Conservation (phyloP, 2,797 vertebrate genomes). For the Perodicticus potto region DNA sequence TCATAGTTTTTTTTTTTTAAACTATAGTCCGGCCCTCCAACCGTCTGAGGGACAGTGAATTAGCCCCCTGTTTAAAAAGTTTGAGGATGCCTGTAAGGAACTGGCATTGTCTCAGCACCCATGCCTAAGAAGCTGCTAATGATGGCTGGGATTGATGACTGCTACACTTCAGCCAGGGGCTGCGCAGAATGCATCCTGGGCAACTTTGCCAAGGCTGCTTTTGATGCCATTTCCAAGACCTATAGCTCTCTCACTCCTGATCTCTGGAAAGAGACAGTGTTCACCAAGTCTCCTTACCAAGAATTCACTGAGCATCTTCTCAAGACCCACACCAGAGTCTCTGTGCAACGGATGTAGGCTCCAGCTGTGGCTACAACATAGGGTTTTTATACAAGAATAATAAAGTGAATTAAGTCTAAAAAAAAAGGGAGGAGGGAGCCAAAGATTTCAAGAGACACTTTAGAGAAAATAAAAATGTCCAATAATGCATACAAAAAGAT, state of each 20-base stretch:
- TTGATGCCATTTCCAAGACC: neutral
- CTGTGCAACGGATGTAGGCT: neutral
- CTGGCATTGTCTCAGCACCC: conserved; percentile 84
- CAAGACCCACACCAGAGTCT: too few relatives aligned
- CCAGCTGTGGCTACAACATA: neutral
- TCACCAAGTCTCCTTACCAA: neutral
- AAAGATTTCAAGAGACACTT: neutral
- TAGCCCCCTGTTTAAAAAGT: too few relatives aligned
- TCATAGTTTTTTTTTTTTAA: too few relatives aligned
- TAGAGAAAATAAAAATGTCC: neutral
- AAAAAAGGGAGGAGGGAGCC: neutral
- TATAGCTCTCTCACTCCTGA: neutral
- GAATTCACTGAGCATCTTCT: neutral
- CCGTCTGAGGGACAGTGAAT: too few relatives aligned
- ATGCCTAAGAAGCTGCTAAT: neutral
- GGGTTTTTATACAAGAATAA: neutral
- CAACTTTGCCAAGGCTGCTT: neutral
- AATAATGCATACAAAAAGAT: neutral
- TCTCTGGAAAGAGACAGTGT: too few relatives aligned
- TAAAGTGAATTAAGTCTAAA: neutral
- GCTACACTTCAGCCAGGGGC: neutral
- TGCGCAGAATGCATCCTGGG: neutral
- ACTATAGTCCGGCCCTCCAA: too few relatives aligned
- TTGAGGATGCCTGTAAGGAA: too few relatives aligned
- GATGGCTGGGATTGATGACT: neutral